These are phyloP conservation scores for Trachemys scripta DNA, from an alignment of 2,113 vertebrate genomes.

Conservation along the genomic window DNA sequence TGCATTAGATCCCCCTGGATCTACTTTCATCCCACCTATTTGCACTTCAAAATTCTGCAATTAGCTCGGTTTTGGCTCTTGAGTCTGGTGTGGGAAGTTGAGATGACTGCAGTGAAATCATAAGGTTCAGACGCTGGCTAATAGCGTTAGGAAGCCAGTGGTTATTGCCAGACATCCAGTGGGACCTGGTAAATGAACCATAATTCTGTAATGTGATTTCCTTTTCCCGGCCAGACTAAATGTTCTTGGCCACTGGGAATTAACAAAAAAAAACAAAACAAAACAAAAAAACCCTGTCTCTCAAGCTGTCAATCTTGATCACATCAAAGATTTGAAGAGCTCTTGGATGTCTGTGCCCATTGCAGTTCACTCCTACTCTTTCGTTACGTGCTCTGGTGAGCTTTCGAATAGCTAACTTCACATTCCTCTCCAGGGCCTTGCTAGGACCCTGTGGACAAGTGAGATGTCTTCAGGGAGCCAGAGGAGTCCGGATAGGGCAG, in stretches of 20 bases:
- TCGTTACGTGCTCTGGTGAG: accelerated
- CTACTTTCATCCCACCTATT: background rate
- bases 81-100: background rate
- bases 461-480: background rate
- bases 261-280: background rate
- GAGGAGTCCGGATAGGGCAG: background rate
- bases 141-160: conserved; percentile 76
- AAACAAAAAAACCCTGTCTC: background rate
- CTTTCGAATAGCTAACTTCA: background rate
- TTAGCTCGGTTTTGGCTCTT: background rate
- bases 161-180: conserved; percentile 73
- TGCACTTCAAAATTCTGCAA: background rate
- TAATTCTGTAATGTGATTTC: conserved; percentile 78
- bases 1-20: background rate
- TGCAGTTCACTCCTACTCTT: accelerated
- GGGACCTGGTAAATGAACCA: conserved; percentile 66
- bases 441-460: background rate
- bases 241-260: conserved; percentile 64
- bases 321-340: background rate
- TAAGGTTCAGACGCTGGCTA: conserved; percentile 68
- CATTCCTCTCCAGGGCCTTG: background rate
- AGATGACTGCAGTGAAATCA: conserved; percentile 14
- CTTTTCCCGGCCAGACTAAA: conserved; percentile 67
- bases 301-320: background rate
- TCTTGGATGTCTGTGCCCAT: background rate